A percentile compares a stretch with the other conserved stretches of the same genome.
These are phyloP conservation scores for Drosophila yakuba DNA, from an alignment of 1,140 invertebrate species.

Conservation along the genomic window DNA sequence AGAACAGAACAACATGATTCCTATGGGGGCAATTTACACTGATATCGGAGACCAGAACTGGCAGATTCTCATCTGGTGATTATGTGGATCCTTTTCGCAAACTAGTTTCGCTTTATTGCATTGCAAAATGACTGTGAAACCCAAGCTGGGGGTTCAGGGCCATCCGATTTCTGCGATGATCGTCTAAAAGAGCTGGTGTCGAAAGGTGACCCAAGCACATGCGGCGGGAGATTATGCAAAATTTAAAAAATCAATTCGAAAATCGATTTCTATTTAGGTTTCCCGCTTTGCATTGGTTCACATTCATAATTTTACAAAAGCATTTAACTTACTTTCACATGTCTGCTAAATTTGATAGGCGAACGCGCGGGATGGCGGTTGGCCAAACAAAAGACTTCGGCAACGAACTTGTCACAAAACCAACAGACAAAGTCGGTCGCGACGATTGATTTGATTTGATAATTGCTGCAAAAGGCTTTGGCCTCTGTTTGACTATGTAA, in stretches of 20 bases:
- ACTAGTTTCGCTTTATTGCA: slow-evolving; percentile 56
- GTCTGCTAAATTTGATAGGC: slow-evolving; percentile 25
- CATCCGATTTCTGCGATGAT: slow-evolving; percentile 23
- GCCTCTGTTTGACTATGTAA: slow-evolving; percentile 65
- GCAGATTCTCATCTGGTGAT: slow-evolving; percentile 28
- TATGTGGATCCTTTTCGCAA: slow-evolving; percentile 31
- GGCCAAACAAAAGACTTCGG: slow-evolving; percentile 77
- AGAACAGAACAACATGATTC: slow-evolving; percentile 23
- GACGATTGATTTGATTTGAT: slow-evolving; percentile 71
- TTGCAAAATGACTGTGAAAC: slow-evolving; percentile 29
- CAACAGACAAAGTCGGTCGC: slow-evolving; percentile 51
- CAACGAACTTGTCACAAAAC: slow-evolving; percentile 79
- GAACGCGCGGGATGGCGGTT: slow-evolving; percentile 1
- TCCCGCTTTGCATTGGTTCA: slow-evolving; percentile 73
- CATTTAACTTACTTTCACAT: slow-evolving; percentile 80
- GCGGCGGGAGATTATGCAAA: slow-evolving; percentile 41
- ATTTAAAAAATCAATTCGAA: slow-evolving; percentile 48
- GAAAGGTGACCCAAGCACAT: slow-evolving; percentile 52
- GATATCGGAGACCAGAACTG: slow-evolving; percentile 20
- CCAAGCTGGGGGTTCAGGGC: slow-evolving; percentile 46
- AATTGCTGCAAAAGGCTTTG: slow-evolving; percentile 66
- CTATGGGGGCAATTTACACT: slow-evolving; percentile 20
- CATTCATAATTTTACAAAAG: slow-evolving; percentile 64
- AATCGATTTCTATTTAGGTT: slow-evolving; percentile 80
- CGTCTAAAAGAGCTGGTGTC: slow-evolving; percentile 13